A percentile compares a stretch with the other conserved stretches of the same genome.
phyloP scores from a whole-genome alignment of 2,797 vertebrate species.

The Chrysocyon brachyurus region DNA sequence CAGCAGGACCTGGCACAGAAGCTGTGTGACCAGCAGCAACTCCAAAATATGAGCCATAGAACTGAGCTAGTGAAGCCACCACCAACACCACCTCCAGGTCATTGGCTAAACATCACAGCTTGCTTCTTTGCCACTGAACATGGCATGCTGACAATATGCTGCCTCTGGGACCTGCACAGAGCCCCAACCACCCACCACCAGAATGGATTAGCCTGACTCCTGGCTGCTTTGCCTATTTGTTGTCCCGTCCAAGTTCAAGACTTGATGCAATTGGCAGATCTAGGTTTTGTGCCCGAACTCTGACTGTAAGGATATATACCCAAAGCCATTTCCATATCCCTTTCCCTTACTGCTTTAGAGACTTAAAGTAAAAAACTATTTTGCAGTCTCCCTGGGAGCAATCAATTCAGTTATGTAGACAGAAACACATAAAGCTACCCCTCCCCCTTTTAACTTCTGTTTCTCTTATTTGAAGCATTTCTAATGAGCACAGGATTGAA shows the following conservation, averaged over 20 bases:
- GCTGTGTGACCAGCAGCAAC: neutral
- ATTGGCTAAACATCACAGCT: neutral
- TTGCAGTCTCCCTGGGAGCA: neutral
- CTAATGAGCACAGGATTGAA: neutral
- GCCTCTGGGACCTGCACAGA: neutral
- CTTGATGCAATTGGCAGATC: neutral
- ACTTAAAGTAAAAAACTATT: neutral
- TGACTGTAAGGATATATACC: neutral
- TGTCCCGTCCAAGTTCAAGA: neutral
- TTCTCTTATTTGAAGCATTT: constrained; percentile 12
- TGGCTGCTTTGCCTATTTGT: neutral
- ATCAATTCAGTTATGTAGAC: neutral
- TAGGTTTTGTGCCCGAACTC: neutral
- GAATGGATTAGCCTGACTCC: neutral
- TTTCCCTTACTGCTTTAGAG: neutral
- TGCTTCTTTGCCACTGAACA: neutral
- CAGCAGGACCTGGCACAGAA: neutral
- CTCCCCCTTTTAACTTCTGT: neutral
- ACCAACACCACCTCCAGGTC: neutral
- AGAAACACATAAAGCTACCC: neutral
- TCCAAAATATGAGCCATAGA: neutral
- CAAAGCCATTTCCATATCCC: neutral
- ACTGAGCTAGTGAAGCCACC: neutral
- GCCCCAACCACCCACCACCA: neutral
- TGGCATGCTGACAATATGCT: neutral